phyloP scores from a whole-genome alignment of 2,113 vertebrate genomes.

The Gnathonemus echidnorhynchus region DNA sequence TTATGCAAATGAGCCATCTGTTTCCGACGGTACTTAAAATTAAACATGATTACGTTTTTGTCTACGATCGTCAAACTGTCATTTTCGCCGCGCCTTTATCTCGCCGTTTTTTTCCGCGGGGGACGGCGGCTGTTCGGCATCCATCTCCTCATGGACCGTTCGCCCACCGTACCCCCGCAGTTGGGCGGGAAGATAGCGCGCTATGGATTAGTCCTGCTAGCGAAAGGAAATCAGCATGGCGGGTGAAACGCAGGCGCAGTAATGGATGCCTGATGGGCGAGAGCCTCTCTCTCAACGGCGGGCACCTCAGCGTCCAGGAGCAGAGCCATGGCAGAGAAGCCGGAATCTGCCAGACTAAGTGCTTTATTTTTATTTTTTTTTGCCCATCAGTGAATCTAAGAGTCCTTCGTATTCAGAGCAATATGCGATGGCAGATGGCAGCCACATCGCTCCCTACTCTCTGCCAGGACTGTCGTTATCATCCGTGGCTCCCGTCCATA shows the following conservation, averaged over 20 bases:
- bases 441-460: constrained; percentile 15
- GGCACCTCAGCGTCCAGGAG: neutral
- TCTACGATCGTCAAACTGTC: constrained; percentile 1
- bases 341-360: neutral
- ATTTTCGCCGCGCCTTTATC: neutral
- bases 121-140: neutral
- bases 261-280: neutral
- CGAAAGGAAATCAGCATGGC: neutral
- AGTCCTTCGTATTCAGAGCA: constrained; percentile 27
- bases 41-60: constrained; percentile 12
- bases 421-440: constrained; percentile 32
- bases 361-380: neutral
- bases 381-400: neutral
- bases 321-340: neutral
- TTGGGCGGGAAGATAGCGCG: neutral
- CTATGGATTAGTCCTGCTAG: neutral
- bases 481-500: constrained; percentile 37
- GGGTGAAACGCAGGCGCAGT: neutral
- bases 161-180: neutral
- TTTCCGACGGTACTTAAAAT: constrained; percentile 11
- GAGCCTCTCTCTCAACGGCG: neutral
- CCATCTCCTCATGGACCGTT: neutral
- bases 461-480: constrained; percentile 35
- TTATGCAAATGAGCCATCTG: constrained; percentile 18
- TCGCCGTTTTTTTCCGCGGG: neutral